Base-by-base conservation (phyloP, 2,797 vertebrate genomes). In the Danionella dracula region DNA sequence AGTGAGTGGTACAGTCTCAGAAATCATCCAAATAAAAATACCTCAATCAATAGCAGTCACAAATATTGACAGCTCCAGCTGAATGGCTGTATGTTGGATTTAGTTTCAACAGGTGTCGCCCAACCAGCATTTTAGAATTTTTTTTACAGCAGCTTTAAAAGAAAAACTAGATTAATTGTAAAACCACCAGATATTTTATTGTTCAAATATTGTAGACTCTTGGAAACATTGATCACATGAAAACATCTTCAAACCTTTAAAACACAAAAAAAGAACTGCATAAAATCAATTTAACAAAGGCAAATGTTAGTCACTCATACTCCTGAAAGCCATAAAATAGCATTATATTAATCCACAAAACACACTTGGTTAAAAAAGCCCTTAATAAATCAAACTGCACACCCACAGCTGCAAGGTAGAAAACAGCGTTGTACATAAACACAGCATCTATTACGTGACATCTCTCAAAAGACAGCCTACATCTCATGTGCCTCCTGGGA, bases 101-200 rank as follows among this genome's bases (percentile, higher is more conserved):
- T n/a, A n/a, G n/a, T n/a, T n/a, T n/a, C n/a, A n/a, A n/a, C n/a
- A n/a, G n/a, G n/a, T n/a, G n/a, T n/a, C n/a, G n/a, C n/a, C n/a
- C n/a, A n/a, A n/a, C n/a, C n/a, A n/a, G n/a, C n/a, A n/a, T n/a
- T n/a, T n/a, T n/a, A n/a, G n/a, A n/a, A n/a, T n/a, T n/a, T n/a
- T n/a, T n/a, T n/a, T n/a, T n/a, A n/a, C n/a, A n/a, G n/a, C n/a
- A n/a, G n/a, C 8, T 10, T 6, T 4, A 31, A 21, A 34, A 41
- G 6, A 12, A 35, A 34, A 34, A 2, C 11, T 16, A 12, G 9
- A 8, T 17, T n/a, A 38, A 29, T 15, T 57, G 16, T 49, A 49
- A 48, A 57, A 49, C 42, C 44, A 15, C 32, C 12, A 49, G 9
- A 5, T 49, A 57, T 41, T 66, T 66, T 66, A 57, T 40, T 66